Base-by-base conservation (phyloP, 2,888 invertebrate genomes). In the Sminthurinus aureus region DNA sequence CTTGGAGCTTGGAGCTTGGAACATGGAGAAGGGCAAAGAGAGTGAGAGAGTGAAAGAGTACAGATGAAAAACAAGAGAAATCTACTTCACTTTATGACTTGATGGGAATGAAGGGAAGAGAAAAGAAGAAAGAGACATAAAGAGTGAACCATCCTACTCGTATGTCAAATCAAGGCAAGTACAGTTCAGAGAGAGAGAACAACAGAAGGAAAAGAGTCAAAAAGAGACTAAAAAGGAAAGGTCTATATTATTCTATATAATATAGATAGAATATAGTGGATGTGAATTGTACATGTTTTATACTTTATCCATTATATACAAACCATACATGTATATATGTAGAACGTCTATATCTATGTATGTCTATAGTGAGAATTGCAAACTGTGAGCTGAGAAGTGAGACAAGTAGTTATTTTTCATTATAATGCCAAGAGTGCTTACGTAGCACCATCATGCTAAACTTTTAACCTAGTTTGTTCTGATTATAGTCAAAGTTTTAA, bases 381-480 rank as follows among this genome's bases (percentile, higher is more conserved):
- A 38, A 38, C 3, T 38, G 38, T 38, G 38, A 38, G 38, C 38
- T 38, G 38, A 6, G 38, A 38, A 38, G 38, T 38, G 38, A 38
- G 38, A 38, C 38, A 6, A 38, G 75, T 75, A n/a, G 51, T 75
- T 79, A 66, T 79, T 66, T 64, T 79, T 79, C 67, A 79, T 79
- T 24, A 79, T n/a, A 18, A 66, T 24, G 38, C 66, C 79, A 26
- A 8, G 66, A 66, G 22, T 66, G 66, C 79, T 26, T 18, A n/a
- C n/a, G 66, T 26, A 38, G 38, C n/a, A 38, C 22, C 22, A 66
- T 79, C 26, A 38, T 67, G 13, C 66, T 38, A 38, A 66, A 58
- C 79, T 79, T 64, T 38, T 79, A 79, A 79, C 79, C 79, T 79
- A 79, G 66, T 79, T 79, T 26, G 22, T 75, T 51, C 66, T 66